Evolutionary conservation across 2,113 vertebrate species (phyloP).

Genomic region (Phaethornis superciliosus): DNA sequence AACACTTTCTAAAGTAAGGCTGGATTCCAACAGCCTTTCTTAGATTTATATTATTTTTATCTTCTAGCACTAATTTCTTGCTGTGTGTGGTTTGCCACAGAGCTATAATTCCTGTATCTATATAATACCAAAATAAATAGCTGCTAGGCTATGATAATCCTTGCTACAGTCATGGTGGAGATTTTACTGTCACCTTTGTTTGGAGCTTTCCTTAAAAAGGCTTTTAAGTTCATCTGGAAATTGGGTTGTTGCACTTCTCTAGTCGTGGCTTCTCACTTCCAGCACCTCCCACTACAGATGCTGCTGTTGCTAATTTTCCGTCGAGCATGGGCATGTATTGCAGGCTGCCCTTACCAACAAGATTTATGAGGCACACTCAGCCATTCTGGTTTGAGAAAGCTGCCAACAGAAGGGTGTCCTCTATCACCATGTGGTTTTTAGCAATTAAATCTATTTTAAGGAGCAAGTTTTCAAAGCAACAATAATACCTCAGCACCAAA

Average conservation of each 20-base stretch:
- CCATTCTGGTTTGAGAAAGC: neutral
- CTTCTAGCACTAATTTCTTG: constrained; percentile 12
- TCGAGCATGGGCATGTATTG: neutral
- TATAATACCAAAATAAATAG: neutral
- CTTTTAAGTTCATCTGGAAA: neutral
- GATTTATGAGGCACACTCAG: neutral
- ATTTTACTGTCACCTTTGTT: neutral
- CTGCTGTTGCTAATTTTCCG: neutral
- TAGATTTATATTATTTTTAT: constrained; percentile 30
- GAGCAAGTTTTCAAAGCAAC: neutral
- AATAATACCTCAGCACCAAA: neutral
- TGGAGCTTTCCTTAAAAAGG: neutral
- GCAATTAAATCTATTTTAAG: neutral
- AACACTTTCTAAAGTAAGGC: constrained; percentile 34
- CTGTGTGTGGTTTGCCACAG: neutral
- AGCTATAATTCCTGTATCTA: neutral
- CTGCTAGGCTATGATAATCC: neutral
- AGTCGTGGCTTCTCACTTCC: neutral
- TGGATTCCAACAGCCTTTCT: constrained; percentile 35
- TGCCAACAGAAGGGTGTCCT: neutral
- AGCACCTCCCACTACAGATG: neutral
- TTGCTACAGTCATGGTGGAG: neutral
- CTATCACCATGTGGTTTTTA: neutral
- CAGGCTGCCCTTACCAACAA: neutral
- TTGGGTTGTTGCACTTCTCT: neutral